Evolutionary conservation across 2,888 invertebrate genomes (phyloP).

Genomic region (Acanthoscelides obtectus): DNA sequence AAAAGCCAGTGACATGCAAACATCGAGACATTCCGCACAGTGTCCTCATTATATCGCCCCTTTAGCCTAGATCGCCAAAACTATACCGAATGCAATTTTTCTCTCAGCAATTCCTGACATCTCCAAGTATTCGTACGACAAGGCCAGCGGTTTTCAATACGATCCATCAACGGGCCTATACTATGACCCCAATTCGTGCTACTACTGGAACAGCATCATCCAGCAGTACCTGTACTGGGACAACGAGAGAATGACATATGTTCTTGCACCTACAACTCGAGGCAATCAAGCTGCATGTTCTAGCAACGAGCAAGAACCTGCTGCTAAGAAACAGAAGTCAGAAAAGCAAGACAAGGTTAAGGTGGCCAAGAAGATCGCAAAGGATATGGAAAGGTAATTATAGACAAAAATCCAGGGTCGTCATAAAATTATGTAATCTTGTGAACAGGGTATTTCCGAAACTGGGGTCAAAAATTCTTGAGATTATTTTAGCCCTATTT

Average conservation of each 20-base stretch:
- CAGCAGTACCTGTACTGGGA: conserved; percentile 97
- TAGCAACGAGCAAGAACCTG: conserved; percentile 35
- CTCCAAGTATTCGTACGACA: conserved; percentile 88
- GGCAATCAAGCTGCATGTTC: conserved; percentile 20
- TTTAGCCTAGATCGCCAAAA: too few species aligned
- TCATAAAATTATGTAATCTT: too few species aligned
- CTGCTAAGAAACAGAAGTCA: conserved; percentile 64
- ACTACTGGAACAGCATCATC: conserved; percentile 90
- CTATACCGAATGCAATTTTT: too few species aligned
- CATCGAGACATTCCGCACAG: too few species aligned
- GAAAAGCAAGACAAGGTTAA: conserved; percentile 91
- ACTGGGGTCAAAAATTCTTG: too few species aligned
- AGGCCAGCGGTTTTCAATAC: conserved; percentile 93
- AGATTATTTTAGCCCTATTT: too few species aligned
- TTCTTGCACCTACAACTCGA: conserved; percentile 48
- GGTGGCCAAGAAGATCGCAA: conserved; percentile 95
- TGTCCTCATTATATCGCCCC: too few species aligned
- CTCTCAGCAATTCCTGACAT: conserved; percentile 74
- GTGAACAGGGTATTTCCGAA: too few species aligned
- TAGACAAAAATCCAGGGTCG: too few species aligned
- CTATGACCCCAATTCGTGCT: conserved; percentile 93
- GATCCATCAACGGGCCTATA: conserved; percentile 90
- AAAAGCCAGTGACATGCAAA: too few species aligned
- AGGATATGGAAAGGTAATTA: conserved; percentile 70
- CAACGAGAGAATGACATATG: conserved; percentile 61